phyloP scores from a whole-genome alignment of 2,797 vertebrate genomes.

The Sebastes diploproa region DNA sequence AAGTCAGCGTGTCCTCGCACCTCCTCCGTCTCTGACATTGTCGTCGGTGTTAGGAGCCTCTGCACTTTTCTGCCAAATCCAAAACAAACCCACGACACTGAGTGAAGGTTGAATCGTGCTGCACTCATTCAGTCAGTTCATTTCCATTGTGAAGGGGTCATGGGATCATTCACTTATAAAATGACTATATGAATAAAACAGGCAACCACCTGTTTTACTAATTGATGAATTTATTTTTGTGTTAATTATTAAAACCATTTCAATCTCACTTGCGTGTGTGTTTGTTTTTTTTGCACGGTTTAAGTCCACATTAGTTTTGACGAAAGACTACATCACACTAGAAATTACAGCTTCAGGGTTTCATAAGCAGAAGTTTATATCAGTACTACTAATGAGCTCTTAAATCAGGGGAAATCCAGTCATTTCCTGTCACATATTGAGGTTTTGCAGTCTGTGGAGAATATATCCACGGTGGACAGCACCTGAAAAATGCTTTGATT shows the following conservation, averaged over 20 bases:
- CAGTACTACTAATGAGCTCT: no score
- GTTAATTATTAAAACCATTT: conserved; percentile 68
- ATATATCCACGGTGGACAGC: no score
- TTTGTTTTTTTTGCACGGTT: neutral
- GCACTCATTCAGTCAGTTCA: conserved; percentile 6
- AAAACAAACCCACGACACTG: conserved; percentile 21
- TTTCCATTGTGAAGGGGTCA: conserved; percentile 21
- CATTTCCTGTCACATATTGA: no score
- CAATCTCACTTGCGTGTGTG: neutral
- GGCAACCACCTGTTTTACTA: conserved; percentile 62
- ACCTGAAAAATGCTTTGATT: no score
- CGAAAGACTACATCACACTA: no score
- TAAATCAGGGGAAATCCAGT: no score
- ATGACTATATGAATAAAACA: conserved; percentile 56
- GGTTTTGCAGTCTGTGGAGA: no score
- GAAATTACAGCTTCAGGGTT: no score
- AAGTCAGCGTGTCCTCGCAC: conserved; percentile 40
- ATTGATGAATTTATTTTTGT: conserved; percentile 46
- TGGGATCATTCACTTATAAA: conserved; percentile 26
- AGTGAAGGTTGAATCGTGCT: conserved; percentile 15
- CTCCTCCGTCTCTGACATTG: neutral
- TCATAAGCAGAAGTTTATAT: no score
- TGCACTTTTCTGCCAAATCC: conserved; percentile 52
- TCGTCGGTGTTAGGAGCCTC: conserved; percentile 20
- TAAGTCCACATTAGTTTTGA: neutral